Evolutionary conservation across 1,140 invertebrate genomes (phyloP).

Genomic region (Zaprionus tsacasi): DNA sequence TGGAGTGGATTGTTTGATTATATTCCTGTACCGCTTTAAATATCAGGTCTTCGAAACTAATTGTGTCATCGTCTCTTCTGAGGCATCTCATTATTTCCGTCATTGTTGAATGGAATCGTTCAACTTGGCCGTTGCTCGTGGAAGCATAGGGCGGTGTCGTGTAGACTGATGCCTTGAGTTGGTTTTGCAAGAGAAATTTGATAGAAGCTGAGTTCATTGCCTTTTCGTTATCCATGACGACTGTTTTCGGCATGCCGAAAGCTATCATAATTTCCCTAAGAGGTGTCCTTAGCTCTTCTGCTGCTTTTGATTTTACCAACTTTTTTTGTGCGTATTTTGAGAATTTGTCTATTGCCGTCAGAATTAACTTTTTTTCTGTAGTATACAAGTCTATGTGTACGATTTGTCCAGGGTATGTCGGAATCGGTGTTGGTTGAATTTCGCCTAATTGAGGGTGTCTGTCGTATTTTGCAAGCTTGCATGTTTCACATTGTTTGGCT

Average conservation of each 20-base stretch:
- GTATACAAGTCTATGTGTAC: too few species aligned
- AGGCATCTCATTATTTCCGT: slow-evolving; percentile 32
- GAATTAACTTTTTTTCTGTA: slow-evolving; percentile 11
- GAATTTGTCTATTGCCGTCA: slow-evolving; percentile 45
- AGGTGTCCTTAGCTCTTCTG: slow-evolving; percentile 26
- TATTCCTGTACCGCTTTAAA: slow-evolving; percentile 23
- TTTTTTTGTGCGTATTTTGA: slow-evolving; percentile 36
- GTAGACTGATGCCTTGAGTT: slow-evolving; percentile 27
- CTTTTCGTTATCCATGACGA: slow-evolving; percentile 37
- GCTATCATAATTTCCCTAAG: slow-evolving; percentile 28
- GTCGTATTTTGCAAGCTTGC: too few species aligned
- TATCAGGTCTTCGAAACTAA: slow-evolving; percentile 15
- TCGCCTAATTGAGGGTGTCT: too few species aligned
- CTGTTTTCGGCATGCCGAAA: slow-evolving; percentile 27
- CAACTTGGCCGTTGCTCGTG: slow-evolving; percentile 33
- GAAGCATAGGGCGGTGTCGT: slow-evolving; percentile 38
- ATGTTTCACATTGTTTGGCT: too few species aligned
- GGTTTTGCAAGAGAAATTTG: slow-evolving; percentile 35
- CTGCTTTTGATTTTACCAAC: slow-evolving; percentile 35
- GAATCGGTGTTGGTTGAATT: too few species aligned
- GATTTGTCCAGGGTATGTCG: too few species aligned
- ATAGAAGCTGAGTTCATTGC: slow-evolving; percentile 35
- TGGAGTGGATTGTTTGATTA: slow-evolving; percentile 23
- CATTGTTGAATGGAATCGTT: slow-evolving; percentile 44
- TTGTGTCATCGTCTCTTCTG: slow-evolving; percentile 12